Base-by-base conservation (phyloP, 1,140 invertebrate genomes). In the Epicauta chinensis region DNA sequence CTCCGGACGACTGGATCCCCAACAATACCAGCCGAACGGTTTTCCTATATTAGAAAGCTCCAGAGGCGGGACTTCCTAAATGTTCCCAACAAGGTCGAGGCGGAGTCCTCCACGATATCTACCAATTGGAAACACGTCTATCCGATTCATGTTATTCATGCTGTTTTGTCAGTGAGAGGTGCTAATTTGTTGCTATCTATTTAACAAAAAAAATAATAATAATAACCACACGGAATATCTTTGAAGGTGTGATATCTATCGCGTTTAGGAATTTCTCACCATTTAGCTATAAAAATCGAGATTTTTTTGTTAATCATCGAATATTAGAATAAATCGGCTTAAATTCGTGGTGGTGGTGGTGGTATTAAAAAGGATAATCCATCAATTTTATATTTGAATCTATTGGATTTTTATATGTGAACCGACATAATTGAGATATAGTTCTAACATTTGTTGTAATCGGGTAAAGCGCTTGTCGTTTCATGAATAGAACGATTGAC, bases 131-230 rank as follows among this genome's bases (percentile, higher is more conserved):
- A n/a, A n/a, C 0, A 12, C 2, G 29, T 23, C 23, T 36, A 50
- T 53, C 38, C 37, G 44, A 60, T 53, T 54, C 46, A 36, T 43
- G 50, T 51, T 23, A 42, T 37, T 56, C 16, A 50, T 38, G 47
- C 32, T 45, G 44, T 40, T 45, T 23, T 51, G 53, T 47, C 41
- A 46, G 16, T 42, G 38, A 45, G 29, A 54, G 51, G 58, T 57
- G 58, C 51, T 60, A 60, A 60, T 60, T 60, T 57, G 55, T 56
- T 59, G 43, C 55, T 52, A 59, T 59, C 49, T 46, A 23, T n/a
- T n/a, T n/a, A n/a, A n/a, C n/a, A n/a, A n/a, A n/a, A n/a, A n/a
- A n/a, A n/a, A n/a, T n/a, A n/a, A n/a, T n/a, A n/a, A n/a, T n/a
- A n/a, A n/a, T 5, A 23, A 2, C 23, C 7, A 23, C 7, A 23